phyloP scores from a whole-genome alignment of 2,888 invertebrate species.

The Aricia artaxerxes region DNA sequence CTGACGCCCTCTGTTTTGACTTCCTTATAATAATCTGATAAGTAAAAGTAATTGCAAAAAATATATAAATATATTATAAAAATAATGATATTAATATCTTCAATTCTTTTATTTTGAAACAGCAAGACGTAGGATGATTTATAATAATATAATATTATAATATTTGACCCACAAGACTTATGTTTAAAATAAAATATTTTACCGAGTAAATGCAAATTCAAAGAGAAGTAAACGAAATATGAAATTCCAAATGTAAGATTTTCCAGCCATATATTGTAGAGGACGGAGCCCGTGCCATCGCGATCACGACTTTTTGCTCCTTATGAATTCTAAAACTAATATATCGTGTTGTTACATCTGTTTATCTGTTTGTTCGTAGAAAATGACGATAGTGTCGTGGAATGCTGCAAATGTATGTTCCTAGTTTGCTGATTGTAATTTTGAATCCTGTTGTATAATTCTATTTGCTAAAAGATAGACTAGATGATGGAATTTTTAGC shows the following conservation, averaged over 20 bases:
- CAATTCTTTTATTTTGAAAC: background rate
- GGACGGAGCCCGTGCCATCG: slow-evolving; percentile 52
- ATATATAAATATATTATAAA: background rate
- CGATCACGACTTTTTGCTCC: slow-evolving; percentile 62
- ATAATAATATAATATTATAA: background rate
- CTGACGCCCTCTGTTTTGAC: background rate
- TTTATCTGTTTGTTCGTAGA: slow-evolving; percentile 40
- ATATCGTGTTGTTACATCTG: slow-evolving; percentile 38
- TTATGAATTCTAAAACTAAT: slow-evolving; percentile 45
- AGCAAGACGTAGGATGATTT: background rate
- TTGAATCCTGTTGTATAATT: slow-evolving; percentile 10
- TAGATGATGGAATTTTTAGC: background rate
- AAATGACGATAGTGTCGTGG: slow-evolving; percentile 35
- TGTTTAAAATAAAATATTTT: slow-evolving; percentile 19
- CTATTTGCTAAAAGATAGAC: background rate
- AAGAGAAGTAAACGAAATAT: slow-evolving; percentile 48
- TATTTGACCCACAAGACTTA: slow-evolving; percentile 19
- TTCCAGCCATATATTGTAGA: slow-evolving; percentile 52
- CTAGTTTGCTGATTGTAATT: slow-evolving; percentile 24
- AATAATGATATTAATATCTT: background rate
- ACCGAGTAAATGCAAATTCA: slow-evolving; percentile 27
- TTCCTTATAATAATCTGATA: background rate
- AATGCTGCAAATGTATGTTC: slow-evolving; percentile 23
- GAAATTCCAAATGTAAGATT: slow-evolving; percentile 52
- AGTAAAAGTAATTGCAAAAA: background rate